Evolutionary conservation across 2,888 invertebrate genomes (phyloP), one percentile per base, ranked within the genome.

Genomic region (Endotricha flammealis): DNA sequence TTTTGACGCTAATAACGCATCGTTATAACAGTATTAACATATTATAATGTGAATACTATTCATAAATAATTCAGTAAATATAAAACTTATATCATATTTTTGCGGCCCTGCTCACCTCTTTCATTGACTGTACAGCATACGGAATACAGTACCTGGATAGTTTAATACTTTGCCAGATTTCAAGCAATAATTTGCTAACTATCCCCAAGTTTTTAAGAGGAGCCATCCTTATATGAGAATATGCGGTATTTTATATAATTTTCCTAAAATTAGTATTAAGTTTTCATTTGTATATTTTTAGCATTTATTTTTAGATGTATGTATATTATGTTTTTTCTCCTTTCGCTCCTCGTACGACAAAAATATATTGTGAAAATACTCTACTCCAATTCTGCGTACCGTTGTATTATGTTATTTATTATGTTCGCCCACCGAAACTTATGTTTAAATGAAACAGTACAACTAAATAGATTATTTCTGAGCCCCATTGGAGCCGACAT

Each of bases 351-450:
- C 50, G 16, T 48, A 34, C 42, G 38, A 37, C 36, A 42, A 52
- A 45, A 49, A 57, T 41, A 51, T 54, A 65, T 64, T 68, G 54
- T 62, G 56, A 51, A 50, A 35, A 51, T 63, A 55, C 60, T 66
- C 57, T 32, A 36, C 37, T 53, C 38, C 39, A 47, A 59, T 53
- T 50, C 41, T 52, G 42, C 44, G 33, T 45, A 46, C 41, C 39
- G 53, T 41, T 42, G 28, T 52, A 49, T 52, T 54, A 60, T 57
- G 53, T 57, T 58, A 63, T 59, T 59, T 60, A 55, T 54, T 50
- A 44, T 53, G 54, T 46, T 54, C 54, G 45, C 77, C 77, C 77
- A 77, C 78, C 77, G 78, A 75, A 53, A 41, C 48, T 39, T 59
- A 50, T 53, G 53, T 53, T 44, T 41, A 48, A 52, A 53, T 49